Conservation (phyloP, 35 echinoderm and acorn worm species). For the Apostichopus parvimensis region DNA sequence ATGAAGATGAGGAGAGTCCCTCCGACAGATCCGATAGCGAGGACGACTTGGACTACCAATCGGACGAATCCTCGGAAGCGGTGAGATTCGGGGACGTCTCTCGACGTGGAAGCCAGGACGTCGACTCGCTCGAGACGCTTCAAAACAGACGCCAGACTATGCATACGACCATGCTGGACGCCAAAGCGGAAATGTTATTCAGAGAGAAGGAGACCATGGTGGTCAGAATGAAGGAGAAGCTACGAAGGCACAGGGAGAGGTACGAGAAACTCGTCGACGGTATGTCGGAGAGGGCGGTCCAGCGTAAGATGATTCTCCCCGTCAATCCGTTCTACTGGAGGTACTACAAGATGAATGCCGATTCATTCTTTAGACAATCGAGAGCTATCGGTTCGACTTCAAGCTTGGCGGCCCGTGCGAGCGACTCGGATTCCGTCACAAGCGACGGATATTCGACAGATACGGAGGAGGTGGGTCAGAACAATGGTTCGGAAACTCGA, state of each 20-base stretch:
- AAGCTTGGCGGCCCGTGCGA: neutral
- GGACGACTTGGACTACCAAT: conserved; percentile 9
- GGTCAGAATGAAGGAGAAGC: conserved; percentile 56
- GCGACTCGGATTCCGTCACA: neutral
- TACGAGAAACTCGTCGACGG: conserved; percentile 59
- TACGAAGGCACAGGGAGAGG: conserved; percentile 57
- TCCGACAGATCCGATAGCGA: neutral
- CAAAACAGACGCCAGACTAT: conserved; percentile 10
- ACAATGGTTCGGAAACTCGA: neutral
- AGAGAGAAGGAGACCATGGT: conserved; percentile 61
- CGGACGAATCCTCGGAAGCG: neutral
- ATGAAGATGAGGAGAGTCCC: neutral
- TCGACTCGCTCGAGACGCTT: neutral
- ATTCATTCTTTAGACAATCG: neutral
- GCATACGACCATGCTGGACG: conserved; percentile 52
- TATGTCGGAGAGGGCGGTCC: neutral
- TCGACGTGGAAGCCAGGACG: neutral
- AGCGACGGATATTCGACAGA: neutral
- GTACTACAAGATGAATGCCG: conserved; percentile 9
- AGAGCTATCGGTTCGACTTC: neutral
- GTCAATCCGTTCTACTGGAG: conserved; percentile 47
- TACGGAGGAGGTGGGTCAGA: neutral
- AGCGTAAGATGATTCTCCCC: conserved; percentile 42
- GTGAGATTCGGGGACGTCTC: neutral
- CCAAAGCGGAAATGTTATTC: conserved; percentile 10